Evolutionary conservation across 1,140 invertebrate genomes (phyloP).

Genomic region (Diploscapter pachys): DNA sequence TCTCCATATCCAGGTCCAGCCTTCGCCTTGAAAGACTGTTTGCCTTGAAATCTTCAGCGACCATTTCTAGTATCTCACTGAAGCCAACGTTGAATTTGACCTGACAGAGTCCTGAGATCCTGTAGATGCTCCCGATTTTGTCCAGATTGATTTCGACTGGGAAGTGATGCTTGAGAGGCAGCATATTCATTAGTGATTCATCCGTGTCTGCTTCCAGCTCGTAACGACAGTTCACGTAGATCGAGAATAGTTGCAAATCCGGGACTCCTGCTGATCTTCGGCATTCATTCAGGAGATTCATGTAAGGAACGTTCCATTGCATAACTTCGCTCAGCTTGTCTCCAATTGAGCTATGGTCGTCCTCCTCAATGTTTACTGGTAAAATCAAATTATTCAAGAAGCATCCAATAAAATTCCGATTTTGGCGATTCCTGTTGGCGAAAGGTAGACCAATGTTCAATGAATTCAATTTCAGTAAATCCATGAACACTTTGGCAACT

Average conservation of each 20-base stretch:
- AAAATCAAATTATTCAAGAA: constrained; percentile 30
- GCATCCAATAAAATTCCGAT: constrained; percentile 15
- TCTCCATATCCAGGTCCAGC: background rate
- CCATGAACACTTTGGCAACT: background rate
- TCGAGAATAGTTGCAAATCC: constrained; percentile 7
- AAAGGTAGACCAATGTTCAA: constrained; percentile 26
- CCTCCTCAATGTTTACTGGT: background rate
- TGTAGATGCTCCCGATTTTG: constrained; percentile 1
- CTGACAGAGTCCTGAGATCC: background rate
- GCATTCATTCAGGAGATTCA: constrained; percentile 11
- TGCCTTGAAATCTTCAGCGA: background rate
- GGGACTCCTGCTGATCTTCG: background rate
- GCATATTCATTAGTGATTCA: constrained; percentile 9
- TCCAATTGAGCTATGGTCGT: background rate
- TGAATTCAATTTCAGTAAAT: background rate
- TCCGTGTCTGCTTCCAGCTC: constrained; percentile 23
- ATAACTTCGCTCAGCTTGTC: background rate
- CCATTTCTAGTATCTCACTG: background rate
- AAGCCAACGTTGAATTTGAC: background rate
- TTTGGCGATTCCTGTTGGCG: constrained; percentile 15
- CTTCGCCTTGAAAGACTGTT: background rate
- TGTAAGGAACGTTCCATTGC: constrained; percentile 3
- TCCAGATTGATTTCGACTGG: constrained; percentile 20
- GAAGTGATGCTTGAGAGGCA: constrained; percentile 19
- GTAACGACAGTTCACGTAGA: constrained; percentile 31